Conservation (phyloP, 2,797 vertebrate species). For the Okamejei kenojei region DNA sequence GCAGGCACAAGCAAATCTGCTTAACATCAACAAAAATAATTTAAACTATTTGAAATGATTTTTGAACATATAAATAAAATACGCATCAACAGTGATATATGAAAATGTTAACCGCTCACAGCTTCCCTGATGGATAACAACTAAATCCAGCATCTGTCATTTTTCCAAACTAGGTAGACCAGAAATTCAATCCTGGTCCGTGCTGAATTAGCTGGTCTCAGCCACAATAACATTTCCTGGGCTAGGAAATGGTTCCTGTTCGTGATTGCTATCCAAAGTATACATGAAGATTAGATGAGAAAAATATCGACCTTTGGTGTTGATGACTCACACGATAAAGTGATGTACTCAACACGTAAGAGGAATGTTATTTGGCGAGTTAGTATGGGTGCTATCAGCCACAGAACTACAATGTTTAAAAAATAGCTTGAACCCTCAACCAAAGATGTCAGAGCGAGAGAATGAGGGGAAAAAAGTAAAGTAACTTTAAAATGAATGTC, state of each 20-base stretch:
- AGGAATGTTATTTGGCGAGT: neutral
- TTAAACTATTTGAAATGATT: slow-evolving; percentile 30
- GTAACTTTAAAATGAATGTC: neutral
- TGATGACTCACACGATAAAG: neutral
- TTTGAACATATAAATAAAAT: slow-evolving; percentile 26
- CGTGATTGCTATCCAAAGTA: neutral
- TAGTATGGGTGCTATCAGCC: neutral
- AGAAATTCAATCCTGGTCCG: neutral
- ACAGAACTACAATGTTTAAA: neutral
- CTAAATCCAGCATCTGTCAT: neutral
- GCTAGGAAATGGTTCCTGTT: neutral
- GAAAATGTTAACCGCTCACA: neutral
- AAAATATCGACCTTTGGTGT: slow-evolving; percentile 22
- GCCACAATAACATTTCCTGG: neutral
- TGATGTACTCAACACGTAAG: neutral
- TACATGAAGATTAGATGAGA: neutral
- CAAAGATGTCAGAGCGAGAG: neutral
- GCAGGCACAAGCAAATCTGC: neutral
- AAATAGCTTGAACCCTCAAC: slow-evolving; percentile 4
- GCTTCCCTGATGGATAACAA: too few species aligned
- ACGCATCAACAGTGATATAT: slow-evolving; percentile 18
- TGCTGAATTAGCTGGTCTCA: slow-evolving; percentile 2
- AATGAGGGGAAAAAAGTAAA: neutral
- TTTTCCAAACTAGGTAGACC: neutral
- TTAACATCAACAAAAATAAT: slow-evolving; percentile 19